Conservation (phyloP, 2,797 vertebrate species). For the Myotis vivesi region DNA sequence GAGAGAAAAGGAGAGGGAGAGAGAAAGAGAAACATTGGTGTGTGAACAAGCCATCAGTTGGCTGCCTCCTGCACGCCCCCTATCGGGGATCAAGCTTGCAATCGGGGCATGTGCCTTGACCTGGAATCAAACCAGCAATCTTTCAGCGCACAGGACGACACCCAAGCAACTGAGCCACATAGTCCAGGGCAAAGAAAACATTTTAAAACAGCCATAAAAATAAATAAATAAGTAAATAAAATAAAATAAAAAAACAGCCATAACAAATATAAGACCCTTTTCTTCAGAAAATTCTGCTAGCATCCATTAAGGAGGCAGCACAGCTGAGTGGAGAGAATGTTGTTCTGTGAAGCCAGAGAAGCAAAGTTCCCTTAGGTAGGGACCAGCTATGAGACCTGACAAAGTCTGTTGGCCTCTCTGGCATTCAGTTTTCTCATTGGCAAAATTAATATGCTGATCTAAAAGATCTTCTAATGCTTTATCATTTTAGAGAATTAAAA, state of each 20-base stretch:
- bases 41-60: neutral
- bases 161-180: neutral
- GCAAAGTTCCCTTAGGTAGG: neutral
- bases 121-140: neutral
- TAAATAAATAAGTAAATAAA: too few relatives aligned
- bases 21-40: neutral
- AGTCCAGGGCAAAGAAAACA: neutral
- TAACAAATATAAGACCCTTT: conserved; percentile 15
- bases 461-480: neutral
- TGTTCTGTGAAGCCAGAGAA: neutral
- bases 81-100: neutral
- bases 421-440: neutral
- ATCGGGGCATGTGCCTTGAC: neutral
- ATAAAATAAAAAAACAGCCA: neutral
- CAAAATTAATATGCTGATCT: neutral
- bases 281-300: neutral
- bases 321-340: neutral
- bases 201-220: neutral
- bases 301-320: neutral
- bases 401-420: neutral
- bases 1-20: neutral
- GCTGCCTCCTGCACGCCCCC: neutral
- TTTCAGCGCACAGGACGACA: neutral
- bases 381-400: neutral
- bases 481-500: neutral